A percentile compares a stretch with the other conserved stretches of the same genome.
These are phyloP conservation scores for Alentia gelatinosa DNA, from an alignment of 2,888 invertebrate species.

Conservation along the genomic window DNA sequence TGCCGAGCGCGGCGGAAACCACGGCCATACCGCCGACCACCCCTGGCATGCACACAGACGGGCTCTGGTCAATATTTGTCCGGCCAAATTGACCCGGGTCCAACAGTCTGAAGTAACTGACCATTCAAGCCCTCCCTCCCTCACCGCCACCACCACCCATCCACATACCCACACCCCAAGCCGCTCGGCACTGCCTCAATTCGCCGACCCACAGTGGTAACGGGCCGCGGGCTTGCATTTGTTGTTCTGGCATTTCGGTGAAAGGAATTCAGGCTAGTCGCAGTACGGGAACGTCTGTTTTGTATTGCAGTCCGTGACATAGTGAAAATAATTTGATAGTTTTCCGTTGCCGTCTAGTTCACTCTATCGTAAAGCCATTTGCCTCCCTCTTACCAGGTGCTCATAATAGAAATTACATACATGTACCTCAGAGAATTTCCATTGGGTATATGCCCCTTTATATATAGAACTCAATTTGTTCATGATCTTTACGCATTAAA, in stretches of 20 bases:
- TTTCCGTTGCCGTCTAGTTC: too few species aligned
- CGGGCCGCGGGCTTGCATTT: not conserved
- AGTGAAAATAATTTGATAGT: not conserved
- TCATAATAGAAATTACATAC: too few species aligned
- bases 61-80: constrained; percentile 42
- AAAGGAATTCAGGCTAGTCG: not conserved
- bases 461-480: too few species aligned
- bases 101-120: constrained; percentile 47
- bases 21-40: not conserved
- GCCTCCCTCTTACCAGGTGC: too few species aligned
- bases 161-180: not conserved
- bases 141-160: not conserved
- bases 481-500: too few species aligned
- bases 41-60: constrained; percentile 27
- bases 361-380: too few species aligned
- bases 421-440: too few species aligned
- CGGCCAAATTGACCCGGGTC: constrained; percentile 46
- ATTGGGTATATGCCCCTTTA: too few species aligned
- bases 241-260: constrained; percentile 11
- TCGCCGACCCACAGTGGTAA: too few species aligned
- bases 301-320: not conserved
- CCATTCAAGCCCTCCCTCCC: constrained; percentile 35
- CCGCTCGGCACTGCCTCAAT: not conserved
- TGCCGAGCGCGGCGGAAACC: not conserved
- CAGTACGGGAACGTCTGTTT: not conserved